Base-by-base conservation (phyloP, 2,888 invertebrate species). In the Acanthoscelides obtectus region DNA sequence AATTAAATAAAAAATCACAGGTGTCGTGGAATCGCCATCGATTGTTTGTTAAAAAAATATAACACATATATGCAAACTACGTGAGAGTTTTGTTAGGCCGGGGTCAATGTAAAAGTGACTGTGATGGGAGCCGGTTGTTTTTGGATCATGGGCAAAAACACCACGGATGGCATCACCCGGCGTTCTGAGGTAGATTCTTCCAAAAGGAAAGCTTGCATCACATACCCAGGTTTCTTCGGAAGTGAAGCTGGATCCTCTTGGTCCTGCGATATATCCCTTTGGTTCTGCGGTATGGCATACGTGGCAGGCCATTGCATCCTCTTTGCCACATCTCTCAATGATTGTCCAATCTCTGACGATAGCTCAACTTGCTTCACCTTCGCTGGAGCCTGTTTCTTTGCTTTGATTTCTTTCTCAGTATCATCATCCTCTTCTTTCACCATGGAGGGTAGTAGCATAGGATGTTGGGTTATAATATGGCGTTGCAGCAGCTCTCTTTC, bases 141-240 rank as follows among this genome's bases (percentile, higher is more conserved):
- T 84, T 94, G 92, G 79, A 93, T 92, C 83, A 98, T 97, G 76
- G 98, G 97, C 87, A 98, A 90, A 88, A 96, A 96, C 86, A 98
- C 95, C 81, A 97, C 90, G 81, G 97, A 95, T 78, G 97, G 95
- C 82, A 95, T 92, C 86, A 97, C 94, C 84, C 92, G 91, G 71
- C 83, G 80, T 74, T 85, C 84, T 66, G 81, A 78, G 69, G 80
- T 75, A 71, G 82, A 80, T 85, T 94, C 94, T 86, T 92, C 91
- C 80, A 96, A 88, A 80, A 95, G 89, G 87, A 97, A 98, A 72
- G 97, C 94, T 88, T 97, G 97, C 96, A 97, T 97, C 78, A 94
- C 91, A 82, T 94, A 93, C 77, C 82, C 83, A 67, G 81, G 77
- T 69, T 77, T 76, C 22, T 78, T 74, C 63, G 72, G 75, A 63